Base-by-base conservation (phyloP, 2,888 invertebrate species). In the Drosophila algonquin region DNA sequence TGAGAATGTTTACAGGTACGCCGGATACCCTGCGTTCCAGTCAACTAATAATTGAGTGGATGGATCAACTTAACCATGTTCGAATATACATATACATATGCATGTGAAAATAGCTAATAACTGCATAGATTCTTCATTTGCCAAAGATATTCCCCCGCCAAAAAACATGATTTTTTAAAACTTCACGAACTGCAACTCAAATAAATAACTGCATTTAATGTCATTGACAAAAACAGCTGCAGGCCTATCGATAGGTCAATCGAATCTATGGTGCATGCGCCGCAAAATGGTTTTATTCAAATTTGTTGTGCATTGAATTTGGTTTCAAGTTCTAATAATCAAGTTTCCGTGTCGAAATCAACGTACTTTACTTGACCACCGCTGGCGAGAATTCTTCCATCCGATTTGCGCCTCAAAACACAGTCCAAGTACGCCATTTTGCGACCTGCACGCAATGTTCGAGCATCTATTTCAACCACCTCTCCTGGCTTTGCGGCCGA, bases 331-430 rank as follows among this genome's bases (percentile, higher is more conserved):
- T 30, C 7, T 30, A 30, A 30, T 1, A 1, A 10, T 45, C 4
- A 35, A 21, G 9, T 62, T 16, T 21, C 21, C 6, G 48, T 35
- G 10, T 82, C 63, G 6, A 89, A 59, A 24, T 90, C 91, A 6
- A 95, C 90, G 91, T 94, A 97, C 91, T 98, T 98, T 0, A 97
- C 97, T 90, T 98, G 98, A 64, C 94, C 94, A 46, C 97, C 98
- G 73, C 94, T 95, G 5, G 97, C 98, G 56, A 98, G 91, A 1
- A 98, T 81, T 52, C 93, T 93, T 60, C 96, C 95, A 70, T 94
- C 95, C 8, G 93, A 93, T 91, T 97, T 97, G 72, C 96, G 95
- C 50, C 94, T 94, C 1, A 98, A 93, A 80, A 96, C 95, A 14
- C 97, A 96, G 82, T 95, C 95, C 10, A 98, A 93, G 90, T 96